These are phyloP conservation scores for Eucriotettix oculatus DNA, from an alignment of 2,888 invertebrate genomes.

Conservation along the genomic window DNA sequence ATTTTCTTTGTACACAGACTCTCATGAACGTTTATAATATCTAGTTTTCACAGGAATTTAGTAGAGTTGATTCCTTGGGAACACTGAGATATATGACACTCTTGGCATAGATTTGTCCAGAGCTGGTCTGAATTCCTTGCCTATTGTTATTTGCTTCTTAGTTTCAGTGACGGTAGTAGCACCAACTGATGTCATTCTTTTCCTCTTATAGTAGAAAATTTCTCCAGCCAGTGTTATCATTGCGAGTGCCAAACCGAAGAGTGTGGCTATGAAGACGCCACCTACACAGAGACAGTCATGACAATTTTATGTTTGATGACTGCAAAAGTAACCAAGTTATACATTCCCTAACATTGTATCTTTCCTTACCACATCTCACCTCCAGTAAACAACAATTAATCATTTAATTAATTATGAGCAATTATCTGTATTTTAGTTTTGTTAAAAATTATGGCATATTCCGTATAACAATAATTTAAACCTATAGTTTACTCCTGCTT, in stretches of 20 bases:
- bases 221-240: slow-evolving; percentile 71
- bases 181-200: slow-evolving; percentile 18
- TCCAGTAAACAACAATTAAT: too few relatives aligned
- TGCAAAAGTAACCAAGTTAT: too few relatives aligned
- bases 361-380: too few relatives aligned
- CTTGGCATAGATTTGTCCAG: slow-evolving; percentile 18
- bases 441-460: too few relatives aligned
- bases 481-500: too few relatives aligned
- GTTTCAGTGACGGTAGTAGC: slow-evolving; percentile 9
- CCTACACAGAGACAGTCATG: slow-evolving; percentile 29
- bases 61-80: slow-evolving; percentile 19
- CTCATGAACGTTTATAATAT: too few relatives aligned
- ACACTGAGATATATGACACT: slow-evolving; percentile 27
- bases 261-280: slow-evolving; percentile 79
- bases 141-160: slow-evolving; percentile 28
- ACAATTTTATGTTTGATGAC: slow-evolving; percentile 10
- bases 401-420: too few relatives aligned
- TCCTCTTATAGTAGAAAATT: slow-evolving; percentile 48
- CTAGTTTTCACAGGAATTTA: neutral
- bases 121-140: slow-evolving; percentile 25
- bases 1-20: too few relatives aligned
- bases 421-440: too few relatives aligned
- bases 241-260: slow-evolving; percentile 67
- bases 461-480: too few relatives aligned
- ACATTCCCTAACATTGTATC: too few relatives aligned